Base-by-base conservation (phyloP, 2,888 invertebrate genomes). In the Taphrorychus bicolor region DNA sequence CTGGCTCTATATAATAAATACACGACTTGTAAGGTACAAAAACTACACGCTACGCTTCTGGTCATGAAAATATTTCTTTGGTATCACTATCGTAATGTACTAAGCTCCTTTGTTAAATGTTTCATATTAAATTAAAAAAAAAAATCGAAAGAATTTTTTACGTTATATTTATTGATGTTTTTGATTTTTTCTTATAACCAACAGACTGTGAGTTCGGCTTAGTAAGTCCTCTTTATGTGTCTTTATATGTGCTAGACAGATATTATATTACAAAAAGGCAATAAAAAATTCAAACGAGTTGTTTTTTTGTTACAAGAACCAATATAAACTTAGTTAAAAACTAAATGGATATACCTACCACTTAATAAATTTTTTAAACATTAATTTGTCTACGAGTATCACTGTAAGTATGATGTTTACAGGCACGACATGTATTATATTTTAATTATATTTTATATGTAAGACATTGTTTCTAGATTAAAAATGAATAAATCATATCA, bases 1-100 rank as follows among this genome's bases (percentile, higher is more conserved):
- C 51, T 21, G 5, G 19, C 19, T 21, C n/a, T 19, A 51, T 51
- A 23, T 53, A n/a, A 16, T 4, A 7, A 7, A 22, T 14, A 4
- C 48, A 23, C 21, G 11, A 19, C 40, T 19, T 49, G 24, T 32
- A 76, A 79, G 78, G 79, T 79, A 79, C 74, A 79, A 79, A 79
- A 79, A 78, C 79, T 79, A 79, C 74, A 73, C 69, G 73, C 79
- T 80, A 80, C 76, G 54, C 49, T 45, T 32, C 57, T 79, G 79
- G 79, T 79, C 80, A 79, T 78, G 78, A 80, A 80, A 80, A 80
- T 80, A 80, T 80, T 73, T 72, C 71, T 67, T 72, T 71, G 67
- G 19, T 67, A 51, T 67, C 62, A 66, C 51, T 73, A 74, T 72
- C 24, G 21, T 48, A 23, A 68, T 41, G 24, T 16, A 17, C 59